These are phyloP conservation scores for Aulostomus chinensis DNA, from an alignment of 2,797 vertebrate genomes.

Conservation along the genomic window DNA sequence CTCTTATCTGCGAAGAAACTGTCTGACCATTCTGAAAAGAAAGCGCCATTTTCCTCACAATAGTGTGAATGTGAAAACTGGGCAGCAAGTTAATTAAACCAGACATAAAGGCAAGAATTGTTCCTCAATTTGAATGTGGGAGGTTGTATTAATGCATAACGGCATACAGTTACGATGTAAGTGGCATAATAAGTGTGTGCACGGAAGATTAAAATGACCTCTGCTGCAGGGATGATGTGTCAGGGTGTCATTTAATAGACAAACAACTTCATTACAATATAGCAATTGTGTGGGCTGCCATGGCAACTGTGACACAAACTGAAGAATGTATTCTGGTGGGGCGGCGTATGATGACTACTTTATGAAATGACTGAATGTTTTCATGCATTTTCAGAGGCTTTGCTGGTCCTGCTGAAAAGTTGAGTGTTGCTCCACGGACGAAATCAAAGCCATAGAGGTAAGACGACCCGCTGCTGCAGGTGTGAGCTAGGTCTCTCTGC, in stretches of 20 bases:
- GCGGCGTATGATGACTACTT: neutral
- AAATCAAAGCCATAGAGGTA: constrained; percentile 4
- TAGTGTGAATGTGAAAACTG: constrained; percentile 15
- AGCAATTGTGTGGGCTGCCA: neutral
- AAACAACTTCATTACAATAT: constrained; percentile 7
- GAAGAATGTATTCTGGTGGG: neutral
- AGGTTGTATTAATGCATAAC: constrained; percentile 2
- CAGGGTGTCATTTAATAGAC: constrained; percentile 8
- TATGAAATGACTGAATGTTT: constrained; percentile 3
- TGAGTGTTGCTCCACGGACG: neutral
- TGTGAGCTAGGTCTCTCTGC: constrained; percentile 6
- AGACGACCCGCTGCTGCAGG: constrained; percentile 19
- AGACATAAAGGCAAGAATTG: constrained; percentile 31
- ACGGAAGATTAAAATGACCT: neutral
- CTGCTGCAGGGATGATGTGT: constrained; percentile 9
- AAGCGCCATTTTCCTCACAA: constrained; percentile 35
- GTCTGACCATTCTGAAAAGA: constrained; percentile 45
- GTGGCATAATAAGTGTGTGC: neutral
- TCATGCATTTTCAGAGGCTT: neutral
- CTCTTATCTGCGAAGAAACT: constrained; percentile 56
- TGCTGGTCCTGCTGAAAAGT: neutral
- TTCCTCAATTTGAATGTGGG: constrained; percentile 18
- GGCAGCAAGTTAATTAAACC: constrained; percentile 56
- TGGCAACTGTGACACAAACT: neutral
- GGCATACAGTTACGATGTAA: neutral